Evolutionary conservation across 2,797 vertebrate genomes (phyloP), one percentile per base, ranked within the genome.

Genomic region (Naso thynnoides): DNA sequence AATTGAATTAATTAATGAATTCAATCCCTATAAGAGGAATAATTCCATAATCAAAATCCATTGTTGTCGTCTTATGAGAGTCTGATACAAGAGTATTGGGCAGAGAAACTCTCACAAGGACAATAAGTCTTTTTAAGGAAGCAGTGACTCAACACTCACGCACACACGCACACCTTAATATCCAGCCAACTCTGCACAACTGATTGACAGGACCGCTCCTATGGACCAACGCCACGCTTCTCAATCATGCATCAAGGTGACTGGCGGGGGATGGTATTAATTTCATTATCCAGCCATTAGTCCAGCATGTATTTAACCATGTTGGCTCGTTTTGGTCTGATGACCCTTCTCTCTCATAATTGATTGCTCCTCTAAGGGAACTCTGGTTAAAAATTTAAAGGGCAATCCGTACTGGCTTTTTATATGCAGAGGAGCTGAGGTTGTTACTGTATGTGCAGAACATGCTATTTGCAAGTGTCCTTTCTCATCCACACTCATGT

Each of bases 161-260:
- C 29, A 29, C 42, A 16, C 27, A 52, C 45, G 13, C 56, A 23
- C 52, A n/a, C 27, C 4, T 1, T 33, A 15, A 18, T 26, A 11
- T 38, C 10, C 2, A 10, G 53, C 24, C 49, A 56, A 7, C 60
- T 74, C 38, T 48, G 53, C 70, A 48, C 74, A n/a, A 7, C 47
- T 79, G 87, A 90, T 74, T 86, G 87, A 88, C 87, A 42, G 59
- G 64, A 69, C 72, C 48, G 33, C 73, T 88, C 57, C 44, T 73
- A 29, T 19, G 4, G 60, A 67, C 69, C 48, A 8, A 55, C 21
- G 59, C 18, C 21, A 13, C 8, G 39, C 72, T 70, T 84, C 74
- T 82, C 81, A 76, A 73, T 88, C 86, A 88, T 81, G 82, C 77
- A 73, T 88, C 88, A 91, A 91, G 88, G 89, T 90, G 89, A 90